Evolutionary conservation across 1,140 invertebrate genomes (phyloP).

Genomic region (Andrena cerasifolii): DNA sequence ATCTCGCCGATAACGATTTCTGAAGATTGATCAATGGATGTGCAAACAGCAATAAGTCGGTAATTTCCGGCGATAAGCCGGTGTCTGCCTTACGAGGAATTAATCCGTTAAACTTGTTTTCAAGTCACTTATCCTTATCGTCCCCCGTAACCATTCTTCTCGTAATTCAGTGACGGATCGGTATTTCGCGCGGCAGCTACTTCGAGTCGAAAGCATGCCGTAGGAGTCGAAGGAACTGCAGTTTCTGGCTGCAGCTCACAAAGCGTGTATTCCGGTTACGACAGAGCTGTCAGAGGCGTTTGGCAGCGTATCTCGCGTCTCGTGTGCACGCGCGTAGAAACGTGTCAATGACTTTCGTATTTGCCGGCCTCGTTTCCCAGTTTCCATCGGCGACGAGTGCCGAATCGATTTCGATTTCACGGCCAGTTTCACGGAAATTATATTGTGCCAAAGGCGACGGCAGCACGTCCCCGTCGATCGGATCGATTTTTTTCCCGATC

Average conservation of each 20-base stretch:
- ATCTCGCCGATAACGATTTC: too few relatives aligned
- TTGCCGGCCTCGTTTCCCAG: conserved; percentile 56
- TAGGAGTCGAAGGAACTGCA: conserved; percentile 25
- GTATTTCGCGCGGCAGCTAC: background rate
- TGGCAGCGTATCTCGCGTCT: conserved; percentile 22
- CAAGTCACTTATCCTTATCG: background rate
- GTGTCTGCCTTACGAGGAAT: background rate
- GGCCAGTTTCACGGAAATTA: conserved; percentile 64
- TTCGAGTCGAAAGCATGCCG: conserved; percentile 14
- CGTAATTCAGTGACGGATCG: background rate
- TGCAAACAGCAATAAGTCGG: too few relatives aligned
- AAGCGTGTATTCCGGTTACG: conserved; percentile 39
- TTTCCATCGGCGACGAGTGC: conserved; percentile 39
- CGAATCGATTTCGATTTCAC: conserved; percentile 66
- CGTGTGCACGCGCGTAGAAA: conserved; percentile 23
- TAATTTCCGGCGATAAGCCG: background rate
- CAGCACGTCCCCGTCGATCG: conserved; percentile 34
- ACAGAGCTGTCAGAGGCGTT: conserved; percentile 40
- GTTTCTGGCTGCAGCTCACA: conserved; percentile 9
- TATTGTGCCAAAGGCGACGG: conserved; percentile 47
- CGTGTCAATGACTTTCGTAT: conserved; percentile 63
- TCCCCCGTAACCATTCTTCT: background rate
- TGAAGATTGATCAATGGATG: too few relatives aligned
- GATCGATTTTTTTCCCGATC: conserved; percentile 16
- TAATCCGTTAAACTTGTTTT: background rate